phyloP scores from a whole-genome alignment of 1,140 invertebrate genomes.

The Danaus melanippus region DNA sequence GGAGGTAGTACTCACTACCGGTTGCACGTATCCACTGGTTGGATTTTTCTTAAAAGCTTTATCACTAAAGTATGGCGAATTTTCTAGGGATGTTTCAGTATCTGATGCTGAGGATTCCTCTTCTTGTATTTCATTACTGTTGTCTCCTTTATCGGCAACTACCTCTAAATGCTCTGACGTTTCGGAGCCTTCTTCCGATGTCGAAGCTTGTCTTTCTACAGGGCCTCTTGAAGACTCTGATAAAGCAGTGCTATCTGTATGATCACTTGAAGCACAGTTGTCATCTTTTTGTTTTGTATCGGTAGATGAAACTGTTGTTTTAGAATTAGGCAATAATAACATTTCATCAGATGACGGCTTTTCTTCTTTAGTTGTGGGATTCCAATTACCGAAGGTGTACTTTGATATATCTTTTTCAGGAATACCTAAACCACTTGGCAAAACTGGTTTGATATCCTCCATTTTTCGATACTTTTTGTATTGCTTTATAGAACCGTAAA shows the following conservation, averaged over 20 bases:
- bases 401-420: constrained; percentile 61
- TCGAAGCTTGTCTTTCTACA: constrained; percentile 46
- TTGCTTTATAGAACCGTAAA: constrained; percentile 48
- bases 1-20: constrained; percentile 33
- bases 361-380: constrained; percentile 56
- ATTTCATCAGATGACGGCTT: constrained; percentile 60
- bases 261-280: constrained; percentile 56
- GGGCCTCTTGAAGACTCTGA: constrained; percentile 50
- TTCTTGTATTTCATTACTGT: constrained; percentile 33
- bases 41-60: constrained; percentile 49
- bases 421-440: constrained; percentile 54
- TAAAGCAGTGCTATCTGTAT: constrained; percentile 61
- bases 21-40: constrained; percentile 49
- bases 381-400: constrained; percentile 52
- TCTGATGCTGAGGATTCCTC: constrained; percentile 39
- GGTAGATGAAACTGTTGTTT: constrained; percentile 37
- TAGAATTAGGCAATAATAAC: constrained; percentile 52
- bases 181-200: constrained; percentile 56
- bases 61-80: constrained; percentile 42
- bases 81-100: constrained; percentile 36
- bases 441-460: constrained; percentile 65
- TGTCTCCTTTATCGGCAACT: constrained; percentile 35
- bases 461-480: constrained; percentile 62
- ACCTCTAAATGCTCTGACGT: constrained; percentile 51
- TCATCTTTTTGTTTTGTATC: constrained; percentile 51